These are phyloP conservation scores for Colaptes auratus DNA, from an alignment of 2,113 vertebrate genomes.

Conservation along the genomic window DNA sequence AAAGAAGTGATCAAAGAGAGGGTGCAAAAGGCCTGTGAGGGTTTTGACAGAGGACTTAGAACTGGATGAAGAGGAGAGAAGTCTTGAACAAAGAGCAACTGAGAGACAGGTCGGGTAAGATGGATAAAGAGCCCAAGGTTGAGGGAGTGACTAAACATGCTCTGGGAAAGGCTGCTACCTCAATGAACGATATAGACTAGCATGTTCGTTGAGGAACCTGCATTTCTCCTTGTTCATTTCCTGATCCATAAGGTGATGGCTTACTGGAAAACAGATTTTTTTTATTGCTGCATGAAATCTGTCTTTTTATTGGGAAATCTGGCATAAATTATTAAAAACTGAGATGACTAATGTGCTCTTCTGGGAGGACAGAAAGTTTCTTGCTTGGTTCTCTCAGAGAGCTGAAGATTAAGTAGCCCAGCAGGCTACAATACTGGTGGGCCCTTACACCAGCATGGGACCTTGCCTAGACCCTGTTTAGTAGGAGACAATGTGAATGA, in stretches of 20 bases:
- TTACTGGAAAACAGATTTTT: neutral
- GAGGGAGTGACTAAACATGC: neutral
- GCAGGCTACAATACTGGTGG: neutral
- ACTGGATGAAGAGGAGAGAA: neutral
- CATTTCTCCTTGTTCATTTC: neutral
- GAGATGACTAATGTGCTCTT: fast-evolving
- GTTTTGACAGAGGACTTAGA: neutral
- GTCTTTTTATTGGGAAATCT: neutral
- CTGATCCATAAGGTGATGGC: neutral
- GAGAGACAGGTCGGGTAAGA: neutral
- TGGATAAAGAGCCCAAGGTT: neutral
- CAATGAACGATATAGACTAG: neutral
- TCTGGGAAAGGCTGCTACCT: neutral
- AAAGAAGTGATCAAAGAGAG: neutral
- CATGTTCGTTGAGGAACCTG: neutral
- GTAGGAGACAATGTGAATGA: neutral
- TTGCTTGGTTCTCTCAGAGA: neutral
- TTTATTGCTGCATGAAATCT: neutral
- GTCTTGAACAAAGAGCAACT: neutral
- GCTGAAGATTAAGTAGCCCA: neutral
- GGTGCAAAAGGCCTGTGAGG: neutral
- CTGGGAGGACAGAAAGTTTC: neutral
- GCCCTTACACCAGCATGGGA: neutral
- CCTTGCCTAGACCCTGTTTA: neutral
- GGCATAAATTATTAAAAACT: neutral